Evolutionary conservation across 1,140 invertebrate genomes (phyloP).

Genomic region (Pseudomyrmex sp.): DNA sequence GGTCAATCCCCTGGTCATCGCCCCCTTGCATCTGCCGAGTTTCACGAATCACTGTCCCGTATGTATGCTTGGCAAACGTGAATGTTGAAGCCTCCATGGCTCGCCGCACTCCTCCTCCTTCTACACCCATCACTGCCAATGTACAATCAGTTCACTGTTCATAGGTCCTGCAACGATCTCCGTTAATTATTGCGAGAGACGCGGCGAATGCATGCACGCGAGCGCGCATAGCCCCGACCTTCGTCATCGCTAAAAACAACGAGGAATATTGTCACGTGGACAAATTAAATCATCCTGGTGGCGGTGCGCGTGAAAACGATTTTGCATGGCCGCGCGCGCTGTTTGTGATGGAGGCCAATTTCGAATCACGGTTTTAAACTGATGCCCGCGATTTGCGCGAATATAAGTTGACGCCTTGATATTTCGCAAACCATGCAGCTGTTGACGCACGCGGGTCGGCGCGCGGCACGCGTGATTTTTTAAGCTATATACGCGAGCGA

Average conservation of each 20-base stretch:
- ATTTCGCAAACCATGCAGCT: conserved; percentile 23
- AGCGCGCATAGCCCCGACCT: not conserved
- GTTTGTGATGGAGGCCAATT: conserved; percentile 15
- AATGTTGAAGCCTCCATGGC: conserved; percentile 57
- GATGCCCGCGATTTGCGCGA: conserved; percentile 48
- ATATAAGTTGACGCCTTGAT: conserved; percentile 51
- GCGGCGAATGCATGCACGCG: conserved; percentile 1
- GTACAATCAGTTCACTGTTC: conserved; percentile 71
- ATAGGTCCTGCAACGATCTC: conserved; percentile 68
- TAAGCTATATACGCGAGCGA: conserved; percentile 23
- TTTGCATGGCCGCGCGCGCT: conserved; percentile 10
- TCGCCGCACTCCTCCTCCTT: not conserved
- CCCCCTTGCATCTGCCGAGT: conserved; percentile 70
- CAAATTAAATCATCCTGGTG: conserved; percentile 40
- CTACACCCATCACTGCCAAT: conserved; percentile 48
- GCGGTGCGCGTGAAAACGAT: conserved; percentile 6
- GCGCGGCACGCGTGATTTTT: conserved; percentile 13
- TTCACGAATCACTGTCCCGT: conserved; percentile 64
- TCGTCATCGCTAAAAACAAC: conserved; percentile 40
- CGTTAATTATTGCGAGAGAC: conserved; percentile 64
- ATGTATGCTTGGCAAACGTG: conserved; percentile 62
- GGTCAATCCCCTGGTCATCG: conserved; percentile 70
- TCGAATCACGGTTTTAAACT: conserved; percentile 58
- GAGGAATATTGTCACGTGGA: conserved; percentile 16
- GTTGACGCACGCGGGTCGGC: conserved; percentile 25